Base-by-base conservation (phyloP, 2,113 vertebrate genomes). In the Sigmodon hispidus region DNA sequence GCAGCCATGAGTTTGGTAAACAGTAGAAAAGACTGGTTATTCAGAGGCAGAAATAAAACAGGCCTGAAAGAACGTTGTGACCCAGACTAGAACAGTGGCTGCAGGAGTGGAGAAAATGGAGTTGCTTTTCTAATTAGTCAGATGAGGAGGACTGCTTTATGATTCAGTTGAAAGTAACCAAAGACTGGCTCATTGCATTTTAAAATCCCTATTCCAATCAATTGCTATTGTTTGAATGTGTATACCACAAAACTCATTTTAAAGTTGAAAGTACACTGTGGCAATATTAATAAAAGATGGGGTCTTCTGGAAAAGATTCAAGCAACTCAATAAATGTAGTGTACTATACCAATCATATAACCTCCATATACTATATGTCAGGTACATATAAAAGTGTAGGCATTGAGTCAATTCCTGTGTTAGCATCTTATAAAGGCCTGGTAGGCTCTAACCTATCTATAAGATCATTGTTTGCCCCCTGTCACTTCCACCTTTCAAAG, bases 151-250 rank as follows among this genome's bases (percentile, higher is more conserved):
- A 91, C 24, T 83, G 90, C 16, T 43, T 91, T 61, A 45, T 34
- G 43, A 69, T 19, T 73, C 34, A 65, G 1, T 4, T 67, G 72
- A 93, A 77, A 13, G 13, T 29, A 65, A 89, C 48, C 29, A 77
- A 86, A 72, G 15, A 26, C 36, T 22, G 19, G 80, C 24, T 89
- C 52, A 70, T 50, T 77, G 93, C 48, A 92, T 75, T 80, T 89
- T 70, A 70, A 77, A 96, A 93, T 86, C 79, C 19, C 50, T 36
- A 81, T 83, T 70, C 7, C 50, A 89, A 77, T 24, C 22, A 80
- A 79, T 40, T 48, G 45, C 5, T 55, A 55, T 45, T 0, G 2
- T 72, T 89, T 83, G 34, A 63, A 45, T 55, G 36, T 55, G 26
- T 65, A 0, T 63, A 11, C 34, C 48, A 5, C 4, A 55, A 94